These are phyloP conservation scores for Mastacembelus armatus DNA, from an alignment of 2,797 vertebrate species.

Conservation along the genomic window DNA sequence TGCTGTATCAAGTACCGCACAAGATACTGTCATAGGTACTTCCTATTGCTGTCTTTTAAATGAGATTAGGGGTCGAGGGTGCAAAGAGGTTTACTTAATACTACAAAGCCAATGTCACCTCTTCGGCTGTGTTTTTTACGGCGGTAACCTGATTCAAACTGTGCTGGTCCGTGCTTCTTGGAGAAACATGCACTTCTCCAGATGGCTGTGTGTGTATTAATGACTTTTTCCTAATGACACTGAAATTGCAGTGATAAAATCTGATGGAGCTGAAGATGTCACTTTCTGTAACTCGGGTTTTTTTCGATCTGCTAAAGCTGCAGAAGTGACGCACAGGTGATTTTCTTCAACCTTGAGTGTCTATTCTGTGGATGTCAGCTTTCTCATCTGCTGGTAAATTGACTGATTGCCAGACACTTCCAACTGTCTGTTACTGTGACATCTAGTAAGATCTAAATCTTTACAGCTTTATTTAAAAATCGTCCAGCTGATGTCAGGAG, in stretches of 20 bases:
- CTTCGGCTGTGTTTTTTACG: not conserved
- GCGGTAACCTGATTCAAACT: not conserved
- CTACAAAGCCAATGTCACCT: slow-evolving; percentile 1
- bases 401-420: slow-evolving; percentile 36
- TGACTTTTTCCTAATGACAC: not conserved
- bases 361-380: slow-evolving; percentile 15
- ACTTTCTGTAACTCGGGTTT: not conserved
- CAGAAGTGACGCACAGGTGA: slow-evolving; percentile 1
- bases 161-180: not conserved
- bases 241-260: slow-evolving; percentile 11
- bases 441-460: slow-evolving; percentile 41
- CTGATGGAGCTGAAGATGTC: not conserved
- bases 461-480: slow-evolving; percentile 24
- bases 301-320: not conserved
- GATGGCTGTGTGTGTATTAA: not conserved
- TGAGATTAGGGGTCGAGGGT: slow-evolving; percentile 9
- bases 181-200: not conserved
- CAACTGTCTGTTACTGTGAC: slow-evolving; percentile 35
- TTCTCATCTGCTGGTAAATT: slow-evolving; percentile 28
- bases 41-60: slow-evolving; percentile 4
- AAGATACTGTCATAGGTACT: slow-evolving; percentile 2
- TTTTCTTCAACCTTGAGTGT: slow-evolving; percentile 4
- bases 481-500: slow-evolving; percentile 17
- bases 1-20: no score
- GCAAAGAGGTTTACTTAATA: slow-evolving; percentile 13